phyloP scores from a whole-genome alignment of 2,113 vertebrate species.

The Euleptes europaea region DNA sequence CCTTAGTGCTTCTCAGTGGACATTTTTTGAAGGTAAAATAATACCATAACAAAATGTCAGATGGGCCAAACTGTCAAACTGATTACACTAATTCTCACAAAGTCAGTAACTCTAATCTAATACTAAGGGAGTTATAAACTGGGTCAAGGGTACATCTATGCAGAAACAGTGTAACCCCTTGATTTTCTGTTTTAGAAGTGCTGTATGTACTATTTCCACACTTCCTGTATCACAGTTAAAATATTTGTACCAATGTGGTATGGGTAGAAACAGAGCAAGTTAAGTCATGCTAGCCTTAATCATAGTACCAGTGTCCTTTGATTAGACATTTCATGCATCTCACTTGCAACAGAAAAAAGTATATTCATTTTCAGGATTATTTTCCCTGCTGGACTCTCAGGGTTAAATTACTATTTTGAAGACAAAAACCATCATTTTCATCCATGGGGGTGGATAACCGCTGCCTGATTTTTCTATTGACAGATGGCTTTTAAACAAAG shows the following conservation, averaged over 20 bases:
- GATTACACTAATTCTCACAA: too few relatives aligned
- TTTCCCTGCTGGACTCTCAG: conserved; percentile 1
- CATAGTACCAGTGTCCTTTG: neutral
- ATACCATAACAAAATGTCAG: too few relatives aligned
- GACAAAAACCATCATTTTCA: conserved; percentile 32
- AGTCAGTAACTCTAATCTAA: too few relatives aligned
- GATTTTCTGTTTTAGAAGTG: neutral
- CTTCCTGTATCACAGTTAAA: neutral
- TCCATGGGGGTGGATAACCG: neutral
- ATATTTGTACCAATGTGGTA: conserved; percentile 15
- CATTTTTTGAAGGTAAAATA: too few relatives aligned
- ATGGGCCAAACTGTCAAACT: too few relatives aligned
- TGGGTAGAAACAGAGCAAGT: conserved; percentile 7
- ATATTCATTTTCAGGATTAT: conserved; percentile 36
- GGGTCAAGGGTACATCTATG: neutral
- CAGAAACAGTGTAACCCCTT: neutral
- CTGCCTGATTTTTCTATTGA: conserved; percentile 26
- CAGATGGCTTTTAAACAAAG: conserved; percentile 33
- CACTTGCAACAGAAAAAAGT: neutral
- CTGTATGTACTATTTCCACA: neutral
- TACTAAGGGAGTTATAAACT: too few relatives aligned
- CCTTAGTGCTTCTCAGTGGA: too few relatives aligned
- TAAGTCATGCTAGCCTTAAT: neutral
- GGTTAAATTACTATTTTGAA: conserved; percentile 18
- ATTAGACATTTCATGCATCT: conserved; percentile 18